Percentiles rank a stretch among this genome's conserved stretches.
These are phyloP conservation scores for Coleophora flavipennella DNA, from an alignment of 2,888 invertebrate species.

Conservation along the genomic window DNA sequence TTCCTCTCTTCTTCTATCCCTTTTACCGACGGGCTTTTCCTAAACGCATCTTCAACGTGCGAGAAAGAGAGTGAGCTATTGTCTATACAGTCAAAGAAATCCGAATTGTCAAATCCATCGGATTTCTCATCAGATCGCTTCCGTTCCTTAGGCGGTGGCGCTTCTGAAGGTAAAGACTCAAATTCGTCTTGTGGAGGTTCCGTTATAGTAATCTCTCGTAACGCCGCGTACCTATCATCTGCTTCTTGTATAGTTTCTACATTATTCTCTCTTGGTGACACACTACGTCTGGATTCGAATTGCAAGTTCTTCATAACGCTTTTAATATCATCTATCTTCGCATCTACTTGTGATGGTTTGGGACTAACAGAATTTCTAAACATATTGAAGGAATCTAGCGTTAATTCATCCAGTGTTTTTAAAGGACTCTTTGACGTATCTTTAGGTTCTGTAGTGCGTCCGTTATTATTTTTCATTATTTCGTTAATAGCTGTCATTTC, in stretches of 20 bases:
- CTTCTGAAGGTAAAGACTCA: conserved; percentile 58
- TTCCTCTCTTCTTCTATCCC: conserved; percentile 51
- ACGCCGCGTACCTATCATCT: conserved; percentile 84
- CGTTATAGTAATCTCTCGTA: conserved; percentile 82
- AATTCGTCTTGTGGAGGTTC: conserved; percentile 72
- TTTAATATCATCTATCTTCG: conserved; percentile 62
- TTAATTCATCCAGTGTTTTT: conserved; percentile 53
- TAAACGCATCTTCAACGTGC: conserved; percentile 64
- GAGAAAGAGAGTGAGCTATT: conserved; percentile 64
- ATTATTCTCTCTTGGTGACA: conserved; percentile 57
- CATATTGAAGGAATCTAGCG: conserved; percentile 56
- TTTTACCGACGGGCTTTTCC: conserved; percentile 57
- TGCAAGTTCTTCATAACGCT: conserved; percentile 61
- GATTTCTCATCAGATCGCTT: conserved; percentile 69
- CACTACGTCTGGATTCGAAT: conserved; percentile 48
- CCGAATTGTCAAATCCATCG: conserved; percentile 66
- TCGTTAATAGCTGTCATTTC: conserved; percentile 45
- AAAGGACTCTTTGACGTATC: conserved; percentile 48
- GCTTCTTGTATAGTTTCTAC: conserved; percentile 49
- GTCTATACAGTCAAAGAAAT: conserved; percentile 68
- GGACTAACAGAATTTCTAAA: conserved; percentile 59
- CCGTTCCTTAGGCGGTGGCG: conserved; percentile 58
- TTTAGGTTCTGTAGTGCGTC: conserved; percentile 32
- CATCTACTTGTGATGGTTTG: conserved; percentile 53
- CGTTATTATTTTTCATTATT: conserved; percentile 38